Evolutionary conservation across 2,797 vertebrate species (phyloP), one percentile per base, ranked within the genome.

Genomic region (Sibirionetta formosa): DNA sequence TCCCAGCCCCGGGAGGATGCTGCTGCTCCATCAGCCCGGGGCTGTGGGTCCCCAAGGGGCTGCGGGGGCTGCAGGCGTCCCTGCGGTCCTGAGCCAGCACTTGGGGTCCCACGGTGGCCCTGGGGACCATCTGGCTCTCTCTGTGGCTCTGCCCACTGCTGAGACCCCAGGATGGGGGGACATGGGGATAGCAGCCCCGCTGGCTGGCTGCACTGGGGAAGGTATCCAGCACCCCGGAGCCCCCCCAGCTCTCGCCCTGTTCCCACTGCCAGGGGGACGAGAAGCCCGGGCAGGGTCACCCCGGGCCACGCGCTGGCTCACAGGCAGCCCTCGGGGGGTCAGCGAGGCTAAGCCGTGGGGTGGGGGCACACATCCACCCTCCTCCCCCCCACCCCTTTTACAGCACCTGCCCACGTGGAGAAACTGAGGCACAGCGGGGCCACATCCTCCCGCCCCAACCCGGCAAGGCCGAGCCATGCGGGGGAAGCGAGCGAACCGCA

Each of bases 251-350:
- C 61, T 31, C 27, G 3, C 40, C 12, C 64, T 73, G 44, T 82
- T 66, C 50, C 86, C 70, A 79, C 44, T 63, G 7, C 5, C 54
- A 56, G 38, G 42, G 60, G 60, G 61, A 83, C 69, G 2, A 90
- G 48, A 33, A 64, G 19, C 92, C 50, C 57, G 46, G 48, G n/a
- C 11, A 61, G 85, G 93, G 92, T 96, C 92, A 90, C 72, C 19
- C 51, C 86, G 64, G 95, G 92, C 63, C 70, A 84, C 2, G 1
- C 0, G 2, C 11, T 1, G 2, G 20, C 83, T 27, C 5, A 13
- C 27, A 22, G 26, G 56, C 17, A 15, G 27, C 13, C 5, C 23
- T 11, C 17, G 2, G 33, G 19, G 35, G 36, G 35, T 15, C 7
- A 50, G 36, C 5, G 6, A 26, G 72, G n/a, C 29, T n/a, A 11